phyloP scores from a whole-genome alignment of 2,113 vertebrate genomes.

The Acinonyx jubatus region DNA sequence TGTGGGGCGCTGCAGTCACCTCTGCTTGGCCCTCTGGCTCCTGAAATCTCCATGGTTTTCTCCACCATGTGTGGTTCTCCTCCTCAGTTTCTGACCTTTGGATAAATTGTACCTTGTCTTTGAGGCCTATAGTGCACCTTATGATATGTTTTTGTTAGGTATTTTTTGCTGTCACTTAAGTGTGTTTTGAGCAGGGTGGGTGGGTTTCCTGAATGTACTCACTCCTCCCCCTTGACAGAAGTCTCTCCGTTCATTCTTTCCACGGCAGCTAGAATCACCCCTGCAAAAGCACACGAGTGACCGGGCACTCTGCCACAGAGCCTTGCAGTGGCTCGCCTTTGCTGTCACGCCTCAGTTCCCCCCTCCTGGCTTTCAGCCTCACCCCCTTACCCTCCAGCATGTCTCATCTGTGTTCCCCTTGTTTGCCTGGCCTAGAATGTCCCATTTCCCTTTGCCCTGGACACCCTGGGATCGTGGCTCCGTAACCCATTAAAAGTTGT shows the following conservation, averaged over 20 bases:
- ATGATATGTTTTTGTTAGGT: background rate
- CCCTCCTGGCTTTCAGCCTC: background rate
- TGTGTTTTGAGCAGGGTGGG: background rate
- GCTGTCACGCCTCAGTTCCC: fast-evolving
- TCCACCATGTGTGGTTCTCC: background rate
- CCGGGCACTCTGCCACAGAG: fast-evolving
- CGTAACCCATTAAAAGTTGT: background rate
- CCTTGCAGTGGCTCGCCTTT: background rate
- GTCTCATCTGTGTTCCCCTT: background rate
- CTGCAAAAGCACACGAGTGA: fast-evolving
- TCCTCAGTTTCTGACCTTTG: background rate
- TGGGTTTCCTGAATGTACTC: background rate
- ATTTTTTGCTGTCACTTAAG: background rate
- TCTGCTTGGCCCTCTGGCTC: background rate
- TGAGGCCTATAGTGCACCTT: background rate
- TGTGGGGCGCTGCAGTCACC: background rate
- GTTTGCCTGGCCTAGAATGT: background rate
- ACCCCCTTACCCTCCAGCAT: background rate
- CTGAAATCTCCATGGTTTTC: background rate
- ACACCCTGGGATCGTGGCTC: background rate
- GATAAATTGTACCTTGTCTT: background rate
- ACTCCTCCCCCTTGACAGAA: background rate
- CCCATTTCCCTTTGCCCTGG: background rate
- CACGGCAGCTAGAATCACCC: background rate
- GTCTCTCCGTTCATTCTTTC: background rate